A percentile compares a stretch with the other conserved stretches of the same genome.
Conservation (phyloP, 2,888 invertebrate species). For the Oscheius myriophilus region DNA sequence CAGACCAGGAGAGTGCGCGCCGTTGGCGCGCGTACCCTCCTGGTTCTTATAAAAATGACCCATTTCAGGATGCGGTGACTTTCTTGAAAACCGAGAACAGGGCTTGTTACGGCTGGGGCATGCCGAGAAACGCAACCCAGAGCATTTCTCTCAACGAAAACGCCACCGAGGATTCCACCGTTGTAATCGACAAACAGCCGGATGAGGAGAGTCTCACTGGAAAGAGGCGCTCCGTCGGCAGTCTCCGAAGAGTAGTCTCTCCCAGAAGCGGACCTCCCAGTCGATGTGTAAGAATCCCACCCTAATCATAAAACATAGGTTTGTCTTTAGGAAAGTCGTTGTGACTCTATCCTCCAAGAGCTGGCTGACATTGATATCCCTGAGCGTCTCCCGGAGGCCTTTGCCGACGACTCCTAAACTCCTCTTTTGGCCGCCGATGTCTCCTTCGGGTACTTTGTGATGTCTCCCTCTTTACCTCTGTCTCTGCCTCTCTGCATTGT, state of each 20-base stretch:
- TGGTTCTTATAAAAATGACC: not conserved
- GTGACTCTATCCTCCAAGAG: constrained; percentile 40
- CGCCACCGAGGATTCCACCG: constrained; percentile 8
- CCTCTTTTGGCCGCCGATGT: constrained; percentile 2
- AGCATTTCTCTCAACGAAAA: constrained; percentile 31
- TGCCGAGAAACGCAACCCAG: constrained; percentile 25
- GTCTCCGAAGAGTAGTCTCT: constrained; percentile 9
- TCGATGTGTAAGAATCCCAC: constrained; percentile 7
- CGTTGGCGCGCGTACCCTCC: too few species aligned
- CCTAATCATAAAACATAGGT: not conserved
- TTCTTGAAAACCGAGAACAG: constrained; percentile 36
- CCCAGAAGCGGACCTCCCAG: constrained; percentile 13
- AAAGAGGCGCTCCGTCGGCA: constrained; percentile 5
- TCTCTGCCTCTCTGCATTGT: constrained; percentile 15
- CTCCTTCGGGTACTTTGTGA: constrained; percentile 17
- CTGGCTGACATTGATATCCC: constrained; percentile 42
- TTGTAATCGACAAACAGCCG: not conserved
- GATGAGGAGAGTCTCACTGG: constrained; percentile 9
- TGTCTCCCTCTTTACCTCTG: constrained; percentile 4
- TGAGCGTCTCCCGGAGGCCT: constrained; percentile 40
- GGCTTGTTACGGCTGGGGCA: constrained; percentile 34
- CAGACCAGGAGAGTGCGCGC: too few species aligned
- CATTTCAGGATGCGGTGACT: constrained; percentile 43
- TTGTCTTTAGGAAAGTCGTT: constrained; percentile 35
- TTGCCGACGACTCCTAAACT: constrained; percentile 31